phyloP scores from a whole-genome alignment of 2,113 vertebrate genomes.

The Pomatostomus ruficeps region DNA sequence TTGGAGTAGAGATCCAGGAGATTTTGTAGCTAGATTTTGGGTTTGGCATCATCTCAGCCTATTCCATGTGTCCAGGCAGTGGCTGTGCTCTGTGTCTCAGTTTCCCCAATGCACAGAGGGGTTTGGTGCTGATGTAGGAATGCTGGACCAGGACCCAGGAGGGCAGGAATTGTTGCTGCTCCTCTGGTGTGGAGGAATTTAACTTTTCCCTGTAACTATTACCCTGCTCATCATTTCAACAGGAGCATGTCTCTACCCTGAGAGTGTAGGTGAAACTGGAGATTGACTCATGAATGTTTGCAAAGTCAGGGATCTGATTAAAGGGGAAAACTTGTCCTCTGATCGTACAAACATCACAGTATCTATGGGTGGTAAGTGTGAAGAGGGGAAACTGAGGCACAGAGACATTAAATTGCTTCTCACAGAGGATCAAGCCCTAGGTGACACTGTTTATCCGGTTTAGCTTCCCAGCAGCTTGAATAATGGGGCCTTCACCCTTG shows the following conservation, averaged over 20 bases:
- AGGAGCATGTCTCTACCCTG: neutral
- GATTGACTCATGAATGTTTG: neutral
- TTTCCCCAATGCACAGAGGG: neutral
- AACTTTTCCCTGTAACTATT: neutral
- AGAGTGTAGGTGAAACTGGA: neutral
- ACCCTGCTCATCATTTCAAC: neutral
- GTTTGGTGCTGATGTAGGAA: neutral
- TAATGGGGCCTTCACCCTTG: neutral
- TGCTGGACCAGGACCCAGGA: neutral
- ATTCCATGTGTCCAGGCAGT: neutral
- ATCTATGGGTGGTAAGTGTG: neutral
- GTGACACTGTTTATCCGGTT: neutral
- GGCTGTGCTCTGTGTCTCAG: neutral
- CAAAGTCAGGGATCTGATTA: neutral
- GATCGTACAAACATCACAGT: neutral
- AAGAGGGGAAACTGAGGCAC: constrained; percentile 6
- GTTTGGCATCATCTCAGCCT: neutral
- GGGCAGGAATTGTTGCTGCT: neutral
- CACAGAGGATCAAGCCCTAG: neutral
- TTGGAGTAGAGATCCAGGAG: neutral
- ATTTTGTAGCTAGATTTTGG: neutral
- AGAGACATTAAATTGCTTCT: neutral
- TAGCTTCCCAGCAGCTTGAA: neutral
- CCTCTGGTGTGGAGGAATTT: neutral
- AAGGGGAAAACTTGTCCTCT: neutral